Evolutionary conservation across 2,888 invertebrate species (phyloP), one percentile per base, ranked within the genome.

Genomic region (Stenotaenia linearis): DNA sequence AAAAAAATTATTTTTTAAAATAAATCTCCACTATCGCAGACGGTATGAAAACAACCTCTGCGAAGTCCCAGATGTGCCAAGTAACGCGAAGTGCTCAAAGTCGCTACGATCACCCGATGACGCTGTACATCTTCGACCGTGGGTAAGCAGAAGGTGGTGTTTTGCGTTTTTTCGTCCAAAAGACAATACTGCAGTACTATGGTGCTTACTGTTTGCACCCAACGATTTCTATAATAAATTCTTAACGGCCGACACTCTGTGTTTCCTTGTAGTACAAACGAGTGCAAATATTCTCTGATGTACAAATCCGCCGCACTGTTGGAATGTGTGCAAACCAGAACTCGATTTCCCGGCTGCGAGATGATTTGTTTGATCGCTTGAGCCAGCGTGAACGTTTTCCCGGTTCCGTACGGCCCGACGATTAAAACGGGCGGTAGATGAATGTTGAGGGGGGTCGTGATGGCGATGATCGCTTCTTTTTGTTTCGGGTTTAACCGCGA

Each of bases 251-350:
- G 88, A 0, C 91, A 91, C 82, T 91, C 91, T 74, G 89, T 87
- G 81, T 91, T 87, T 0, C 92, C 92, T 83, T 91, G 91, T 75
- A 84, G 83, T 30, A 92, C 91, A 89, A 91, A 92, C 0, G 91
- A 90, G 86, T 94, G 92, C 80, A 95, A 89, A 86, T 93, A 94
- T 84, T 94, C 93, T 84, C 92, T 92, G 56, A 94, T 92, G 84
- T 94, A 94, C 80, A 94, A 87, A 88, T 94, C 94, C 10, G 94
- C 94, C 15, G 94, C 94, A 84, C 93, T 88, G 84, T 95, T 94
- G 77, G 93, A 94, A 87, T 94, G 94, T 1, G 94, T 94, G 85
- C 94, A 95, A 78, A 95, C 91, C 81, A 95, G 88, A 78, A 95
- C 91, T 84, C 91, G 89, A 30, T 91, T 90, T 23, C 90, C 88